Conservation (phyloP, 2,113 vertebrate genomes). For the Phyllostomus hastatus region DNA sequence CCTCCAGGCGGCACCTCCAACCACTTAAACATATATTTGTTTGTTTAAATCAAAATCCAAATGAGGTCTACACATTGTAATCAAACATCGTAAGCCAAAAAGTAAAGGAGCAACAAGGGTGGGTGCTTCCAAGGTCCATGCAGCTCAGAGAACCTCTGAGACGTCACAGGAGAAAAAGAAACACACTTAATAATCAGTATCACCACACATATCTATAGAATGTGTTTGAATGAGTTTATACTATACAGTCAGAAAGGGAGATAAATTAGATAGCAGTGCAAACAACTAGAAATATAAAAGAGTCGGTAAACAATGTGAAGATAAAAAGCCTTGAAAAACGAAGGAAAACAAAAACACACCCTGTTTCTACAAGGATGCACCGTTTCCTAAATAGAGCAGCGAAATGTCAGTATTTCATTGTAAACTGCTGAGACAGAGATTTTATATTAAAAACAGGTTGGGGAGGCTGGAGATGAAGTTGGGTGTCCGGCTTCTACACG, state of each 20-base stretch:
- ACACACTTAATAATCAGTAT: neutral
- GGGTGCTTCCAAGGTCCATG: too few relatives aligned
- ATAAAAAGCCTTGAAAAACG: neutral
- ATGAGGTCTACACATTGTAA: neutral
- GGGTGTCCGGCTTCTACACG: neutral
- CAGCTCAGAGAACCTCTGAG: neutral
- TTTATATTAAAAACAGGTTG: neutral
- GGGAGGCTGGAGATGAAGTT: neutral
- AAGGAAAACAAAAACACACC: neutral
- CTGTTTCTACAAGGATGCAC: neutral
- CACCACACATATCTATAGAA: neutral
- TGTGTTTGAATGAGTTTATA: neutral
- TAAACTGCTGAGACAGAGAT: neutral
- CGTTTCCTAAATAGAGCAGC: neutral
- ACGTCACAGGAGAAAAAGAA: neutral
- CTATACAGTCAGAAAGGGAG: neutral
- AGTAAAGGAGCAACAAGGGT: rapidly evolving
- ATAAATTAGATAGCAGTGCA: neutral
- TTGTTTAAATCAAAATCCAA: neutral
- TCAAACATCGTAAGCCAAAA: neutral
- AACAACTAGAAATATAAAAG: neutral
- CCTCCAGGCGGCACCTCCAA: neutral
- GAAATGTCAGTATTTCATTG: neutral
- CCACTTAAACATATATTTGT: neutral
- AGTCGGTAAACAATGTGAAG: neutral